Evolutionary conservation across 2,113 vertebrate genomes (phyloP), one percentile per base, ranked within the genome.

Genomic region (Rhabdornis inornatus): DNA sequence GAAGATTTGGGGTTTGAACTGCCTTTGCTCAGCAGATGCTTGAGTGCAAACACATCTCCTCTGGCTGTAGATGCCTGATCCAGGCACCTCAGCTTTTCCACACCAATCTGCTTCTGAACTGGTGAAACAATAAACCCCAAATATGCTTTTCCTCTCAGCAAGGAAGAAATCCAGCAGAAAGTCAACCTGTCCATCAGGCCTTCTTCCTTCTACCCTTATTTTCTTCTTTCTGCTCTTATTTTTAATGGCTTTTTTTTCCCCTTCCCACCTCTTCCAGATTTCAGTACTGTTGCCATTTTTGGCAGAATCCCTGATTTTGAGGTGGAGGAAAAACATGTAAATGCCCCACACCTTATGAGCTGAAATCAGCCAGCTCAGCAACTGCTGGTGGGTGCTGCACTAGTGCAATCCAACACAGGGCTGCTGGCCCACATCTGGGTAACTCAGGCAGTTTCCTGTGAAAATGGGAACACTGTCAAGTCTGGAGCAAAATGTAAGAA

Each of bases 391-490:
- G 92, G 94, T 92, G 89, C 78, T 0, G 35, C 53, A 6, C 33
- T 7, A 50, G 50, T 6, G 82, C 87, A 96, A 96, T 75, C 94
- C 4, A 61, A 89, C 87, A 72, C 95, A 92, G 84, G 74, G 78
- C 93, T 91, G 94, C 96, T 0, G 81, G 87, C 87, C 95, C 94
- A 92, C 94, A 94, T 92, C 94, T 95, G 94, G 93, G 94, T 94
- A 95, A 91, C 74, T 84, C 93, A 90, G 93, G 87, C 91, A 96
- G 93, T 85, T 95, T 96, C 95, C 93, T 95, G 95, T 90, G 94
- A 95, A 96, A 95, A 97, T 72, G 84, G 91, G 91, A 95, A 96
- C 79, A 24, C 59, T 89, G 94, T 96, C 95, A 96, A 96, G 94
- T 96, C 94, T 91, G 88, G 82, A 95, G 92, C 77, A 83, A 90